These are phyloP conservation scores for Chiridota heheva DNA, from an alignment of 35 echinoderm and acorn worm genomes.

Conservation along the genomic window DNA sequence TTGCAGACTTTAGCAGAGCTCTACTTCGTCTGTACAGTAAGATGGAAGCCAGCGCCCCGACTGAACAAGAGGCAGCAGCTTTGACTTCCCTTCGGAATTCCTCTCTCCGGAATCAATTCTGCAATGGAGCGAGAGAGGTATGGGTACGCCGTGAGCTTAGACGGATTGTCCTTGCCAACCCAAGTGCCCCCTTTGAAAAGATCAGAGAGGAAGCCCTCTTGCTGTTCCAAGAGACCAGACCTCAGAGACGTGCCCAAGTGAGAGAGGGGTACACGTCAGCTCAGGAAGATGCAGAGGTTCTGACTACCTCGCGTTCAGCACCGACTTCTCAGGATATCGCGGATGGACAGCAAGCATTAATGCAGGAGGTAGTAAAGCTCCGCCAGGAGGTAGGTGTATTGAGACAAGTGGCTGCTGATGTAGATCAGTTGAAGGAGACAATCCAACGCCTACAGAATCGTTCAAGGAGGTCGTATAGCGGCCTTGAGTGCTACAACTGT, in stretches of 20 bases:
- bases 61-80: constrained; percentile 34
- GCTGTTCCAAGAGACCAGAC: constrained; percentile 30
- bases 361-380: no score
- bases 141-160: constrained; percentile 46
- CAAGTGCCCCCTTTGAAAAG: constrained; percentile 16
- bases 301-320: no score
- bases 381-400: no score
- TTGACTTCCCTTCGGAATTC: constrained; percentile 25
- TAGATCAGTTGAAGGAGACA: no score
- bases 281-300: no score
- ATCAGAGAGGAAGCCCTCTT: constrained; percentile 52
- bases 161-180: constrained; percentile 26
- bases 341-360: no score
- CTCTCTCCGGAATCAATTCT: constrained; percentile 31
- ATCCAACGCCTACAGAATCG: no score
- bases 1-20: constrained; percentile 45
- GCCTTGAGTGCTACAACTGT: no score
- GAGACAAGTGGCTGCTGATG: no score
- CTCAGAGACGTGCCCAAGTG: background rate
- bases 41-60: constrained; percentile 29
- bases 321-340: no score
- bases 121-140: constrained; percentile 45
- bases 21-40: constrained; percentile 23
- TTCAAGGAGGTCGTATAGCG: no score
- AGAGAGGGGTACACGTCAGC: no score